Conservation (phyloP, 2,888 invertebrate species). For the Hirtodrosophila duncani region DNA sequence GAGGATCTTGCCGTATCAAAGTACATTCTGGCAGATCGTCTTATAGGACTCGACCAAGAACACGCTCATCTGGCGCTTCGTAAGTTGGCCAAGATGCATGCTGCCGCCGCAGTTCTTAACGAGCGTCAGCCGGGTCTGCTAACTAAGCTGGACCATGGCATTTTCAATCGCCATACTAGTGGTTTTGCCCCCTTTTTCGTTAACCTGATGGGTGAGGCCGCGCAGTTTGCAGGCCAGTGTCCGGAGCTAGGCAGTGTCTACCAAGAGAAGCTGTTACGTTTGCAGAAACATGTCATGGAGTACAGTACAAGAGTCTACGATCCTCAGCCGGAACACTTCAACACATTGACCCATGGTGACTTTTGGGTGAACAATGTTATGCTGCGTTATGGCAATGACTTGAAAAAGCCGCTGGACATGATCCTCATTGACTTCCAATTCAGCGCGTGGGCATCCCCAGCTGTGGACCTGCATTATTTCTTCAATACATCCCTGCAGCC, state of each 20-base stretch:
- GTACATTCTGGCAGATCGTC: constrained; percentile 72
- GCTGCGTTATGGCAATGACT: constrained; percentile 71
- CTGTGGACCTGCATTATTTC: constrained; percentile 75
- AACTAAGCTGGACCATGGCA: constrained; percentile 72
- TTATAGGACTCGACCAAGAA: constrained; percentile 76
- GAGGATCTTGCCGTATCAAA: constrained; percentile 52
- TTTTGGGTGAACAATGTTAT: constrained; percentile 77
- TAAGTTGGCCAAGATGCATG: constrained; percentile 80
- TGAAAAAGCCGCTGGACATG: constrained; percentile 65
- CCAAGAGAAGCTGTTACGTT: constrained; percentile 62
- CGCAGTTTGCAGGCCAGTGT: constrained; percentile 56
- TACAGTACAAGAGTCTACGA: constrained; percentile 70
- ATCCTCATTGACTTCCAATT: constrained; percentile 77
- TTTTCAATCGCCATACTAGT: constrained; percentile 75
- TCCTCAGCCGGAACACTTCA: constrained; percentile 62
- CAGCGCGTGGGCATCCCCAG: constrained; percentile 76
- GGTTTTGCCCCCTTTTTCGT: constrained; percentile 73
- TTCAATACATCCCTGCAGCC: constrained; percentile 76
- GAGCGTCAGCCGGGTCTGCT: constrained; percentile 64
- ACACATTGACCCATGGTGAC: constrained; percentile 76
- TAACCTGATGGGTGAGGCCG: constrained; percentile 70
- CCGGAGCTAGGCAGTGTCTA: constrained; percentile 60
- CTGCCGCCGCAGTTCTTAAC: constrained; percentile 79
- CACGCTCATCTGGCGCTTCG: constrained; percentile 77
- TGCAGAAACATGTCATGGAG: constrained; percentile 74